phyloP scores from a whole-genome alignment of 2,797 vertebrate species.

The Sebastes taczanowskii region DNA sequence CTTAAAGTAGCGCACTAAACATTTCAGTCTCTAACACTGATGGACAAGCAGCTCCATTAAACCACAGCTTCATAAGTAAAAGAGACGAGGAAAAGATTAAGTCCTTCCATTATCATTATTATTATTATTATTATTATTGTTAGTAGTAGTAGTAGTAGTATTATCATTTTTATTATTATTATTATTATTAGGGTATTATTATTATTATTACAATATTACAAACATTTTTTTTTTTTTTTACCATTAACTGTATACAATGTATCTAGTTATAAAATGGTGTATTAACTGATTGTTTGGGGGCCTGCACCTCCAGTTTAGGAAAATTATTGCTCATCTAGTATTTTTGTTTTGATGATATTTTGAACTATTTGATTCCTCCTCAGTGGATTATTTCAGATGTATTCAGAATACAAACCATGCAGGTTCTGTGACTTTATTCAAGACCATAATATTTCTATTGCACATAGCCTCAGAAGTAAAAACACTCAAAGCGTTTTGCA shows the following conservation, averaged over 20 bases:
- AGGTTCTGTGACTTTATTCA: background rate
- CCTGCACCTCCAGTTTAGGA: background rate
- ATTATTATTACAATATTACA: background rate
- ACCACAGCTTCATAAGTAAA: background rate
- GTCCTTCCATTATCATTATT: background rate
- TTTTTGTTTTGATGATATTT: background rate
- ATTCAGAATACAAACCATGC: background rate
- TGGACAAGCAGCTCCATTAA: slow-evolving; percentile 1
- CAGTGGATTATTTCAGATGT: background rate
- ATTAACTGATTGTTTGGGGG: background rate
- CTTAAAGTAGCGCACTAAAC: slow-evolving; percentile 28
- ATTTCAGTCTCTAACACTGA: slow-evolving; percentile 4
- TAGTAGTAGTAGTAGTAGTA: too few species aligned
- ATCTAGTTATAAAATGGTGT: background rate
- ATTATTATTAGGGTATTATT: background rate
- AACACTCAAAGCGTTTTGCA: background rate
- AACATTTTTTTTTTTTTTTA: background rate
- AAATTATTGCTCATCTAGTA: background rate
- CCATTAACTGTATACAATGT: background rate
- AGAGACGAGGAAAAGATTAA: background rate
- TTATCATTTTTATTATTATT: background rate
- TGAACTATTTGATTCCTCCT: background rate
- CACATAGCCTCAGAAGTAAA: background rate
- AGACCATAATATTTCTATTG: background rate
- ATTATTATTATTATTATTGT: background rate